phyloP scores from a whole-genome alignment of 2,113 vertebrate genomes.

The Chrysochloris asiatica region DNA sequence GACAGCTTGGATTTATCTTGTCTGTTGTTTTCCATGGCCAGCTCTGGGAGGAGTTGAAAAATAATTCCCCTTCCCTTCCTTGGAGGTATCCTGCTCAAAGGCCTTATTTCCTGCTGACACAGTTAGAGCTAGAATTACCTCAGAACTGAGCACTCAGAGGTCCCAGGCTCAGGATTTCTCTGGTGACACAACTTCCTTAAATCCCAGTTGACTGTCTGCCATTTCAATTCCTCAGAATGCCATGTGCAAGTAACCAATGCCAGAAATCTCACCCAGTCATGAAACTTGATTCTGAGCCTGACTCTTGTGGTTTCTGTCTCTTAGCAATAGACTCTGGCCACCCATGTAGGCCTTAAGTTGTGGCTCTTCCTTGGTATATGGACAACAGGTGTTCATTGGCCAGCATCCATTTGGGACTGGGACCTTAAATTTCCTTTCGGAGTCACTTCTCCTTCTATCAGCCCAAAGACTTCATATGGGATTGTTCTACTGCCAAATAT shows the following conservation, averaged over 20 bases:
- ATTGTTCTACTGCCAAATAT: background rate
- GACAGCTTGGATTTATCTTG: background rate
- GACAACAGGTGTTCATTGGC: background rate
- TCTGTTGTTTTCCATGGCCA: background rate
- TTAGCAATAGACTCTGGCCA: background rate
- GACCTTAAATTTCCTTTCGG: conserved; percentile 10
- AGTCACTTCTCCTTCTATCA: background rate
- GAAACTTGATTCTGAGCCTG: conserved; percentile 51
- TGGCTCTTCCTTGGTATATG: background rate
- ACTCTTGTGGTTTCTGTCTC: conserved; percentile 5
- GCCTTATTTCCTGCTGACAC: background rate
- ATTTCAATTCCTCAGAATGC: conserved; percentile 14
- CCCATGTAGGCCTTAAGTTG: background rate
- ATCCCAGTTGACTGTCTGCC: conserved; percentile 30
- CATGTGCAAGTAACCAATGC: background rate
- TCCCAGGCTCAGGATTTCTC: conserved; percentile 28
- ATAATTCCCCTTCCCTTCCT: background rate
- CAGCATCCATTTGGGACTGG: background rate
- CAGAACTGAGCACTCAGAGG: background rate
- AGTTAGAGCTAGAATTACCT: background rate
- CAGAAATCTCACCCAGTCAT: background rate
- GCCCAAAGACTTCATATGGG: background rate
- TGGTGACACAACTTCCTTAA: background rate
- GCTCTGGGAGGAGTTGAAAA: background rate
- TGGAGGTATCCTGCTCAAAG: background rate